Evolutionary conservation across 2,888 invertebrate genomes (phyloP).

Genomic region (Acleris literana): DNA sequence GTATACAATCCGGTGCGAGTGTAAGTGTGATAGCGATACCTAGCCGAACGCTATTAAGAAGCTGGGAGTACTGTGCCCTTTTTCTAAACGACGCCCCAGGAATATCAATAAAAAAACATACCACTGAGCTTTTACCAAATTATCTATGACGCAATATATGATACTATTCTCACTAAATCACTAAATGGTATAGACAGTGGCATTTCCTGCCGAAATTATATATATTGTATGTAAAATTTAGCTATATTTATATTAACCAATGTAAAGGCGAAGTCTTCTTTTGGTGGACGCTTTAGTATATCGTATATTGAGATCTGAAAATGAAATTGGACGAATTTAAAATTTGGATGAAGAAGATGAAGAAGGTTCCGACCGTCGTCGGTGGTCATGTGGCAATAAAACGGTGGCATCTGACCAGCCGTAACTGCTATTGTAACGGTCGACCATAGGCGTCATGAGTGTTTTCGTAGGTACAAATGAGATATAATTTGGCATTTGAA

Average conservation of each 20-base stretch:
- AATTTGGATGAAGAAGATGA: conserved; percentile 37
- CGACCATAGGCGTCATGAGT: too few species aligned
- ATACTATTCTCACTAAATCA: background rate
- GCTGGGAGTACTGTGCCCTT: too few species aligned
- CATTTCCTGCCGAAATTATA: background rate
- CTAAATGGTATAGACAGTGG: conserved; percentile 1
- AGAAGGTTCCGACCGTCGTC: too few species aligned
- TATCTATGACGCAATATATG: background rate
- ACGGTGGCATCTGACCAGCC: too few species aligned
- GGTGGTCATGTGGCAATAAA: too few species aligned
- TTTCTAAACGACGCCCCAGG: too few species aligned
- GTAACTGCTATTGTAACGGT: too few species aligned
- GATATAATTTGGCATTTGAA: too few species aligned
- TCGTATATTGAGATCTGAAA: conserved; percentile 60
- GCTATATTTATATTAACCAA: conserved; percentile 38
- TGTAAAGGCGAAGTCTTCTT: conserved; percentile 63
- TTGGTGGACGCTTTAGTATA: conserved; percentile 61
- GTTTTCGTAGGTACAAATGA: too few species aligned
- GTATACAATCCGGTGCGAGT: too few species aligned
- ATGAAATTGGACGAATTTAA: background rate
- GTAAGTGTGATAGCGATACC: too few species aligned
- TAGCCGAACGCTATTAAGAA: too few species aligned
- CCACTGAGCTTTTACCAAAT: background rate
- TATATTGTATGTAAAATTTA: conserved; percentile 22
- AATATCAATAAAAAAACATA: background rate